Conservation (phyloP, 1,140 invertebrate genomes). For the Lordiphosa collinella region DNA sequence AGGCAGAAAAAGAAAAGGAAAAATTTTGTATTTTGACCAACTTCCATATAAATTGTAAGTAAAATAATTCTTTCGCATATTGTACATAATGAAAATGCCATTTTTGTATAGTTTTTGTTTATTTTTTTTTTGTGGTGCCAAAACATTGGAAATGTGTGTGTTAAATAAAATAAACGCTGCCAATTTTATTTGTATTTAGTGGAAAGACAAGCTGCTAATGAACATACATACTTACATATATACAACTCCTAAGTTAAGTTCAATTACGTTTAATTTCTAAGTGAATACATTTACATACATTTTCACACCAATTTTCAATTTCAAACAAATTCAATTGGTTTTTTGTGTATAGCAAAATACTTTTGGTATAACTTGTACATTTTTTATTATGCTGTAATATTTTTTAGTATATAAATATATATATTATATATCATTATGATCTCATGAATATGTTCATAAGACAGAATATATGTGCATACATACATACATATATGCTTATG, state of each 20-base stretch:
- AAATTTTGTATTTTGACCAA: conserved; percentile 56
- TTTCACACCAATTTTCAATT: conserved; percentile 28
- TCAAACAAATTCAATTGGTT: conserved; percentile 27
- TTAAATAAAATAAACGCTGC: conserved; percentile 18
- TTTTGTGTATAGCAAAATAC: conserved; percentile 30
- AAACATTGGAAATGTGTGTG: conserved; percentile 53
- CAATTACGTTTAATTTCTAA: conserved; percentile 19
- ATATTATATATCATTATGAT: conserved; percentile 63
- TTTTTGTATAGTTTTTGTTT: conserved; percentile 51
- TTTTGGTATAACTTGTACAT: conserved; percentile 66
- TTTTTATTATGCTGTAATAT: conserved; percentile 72
- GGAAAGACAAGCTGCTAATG: conserved; percentile 17
- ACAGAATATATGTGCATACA: conserved; percentile 24
- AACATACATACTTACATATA: conserved; percentile 17
- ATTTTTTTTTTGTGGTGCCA: conserved; percentile 60
- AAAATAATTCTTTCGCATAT: conserved; percentile 21
- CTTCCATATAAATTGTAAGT: conserved; percentile 42
- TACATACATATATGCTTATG: conserved; percentile 29
- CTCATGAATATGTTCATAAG: conserved; percentile 76
- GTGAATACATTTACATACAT: conserved; percentile 6
- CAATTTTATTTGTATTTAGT: conserved; percentile 16
- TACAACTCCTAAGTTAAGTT: conserved; percentile 31
- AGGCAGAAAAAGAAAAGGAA: conserved; percentile 28
- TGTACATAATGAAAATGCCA: conserved; percentile 63
- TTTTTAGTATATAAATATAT: conserved; percentile 25